phyloP scores from a whole-genome alignment of 2,113 vertebrate species.

The Numenius arquata region DNA sequence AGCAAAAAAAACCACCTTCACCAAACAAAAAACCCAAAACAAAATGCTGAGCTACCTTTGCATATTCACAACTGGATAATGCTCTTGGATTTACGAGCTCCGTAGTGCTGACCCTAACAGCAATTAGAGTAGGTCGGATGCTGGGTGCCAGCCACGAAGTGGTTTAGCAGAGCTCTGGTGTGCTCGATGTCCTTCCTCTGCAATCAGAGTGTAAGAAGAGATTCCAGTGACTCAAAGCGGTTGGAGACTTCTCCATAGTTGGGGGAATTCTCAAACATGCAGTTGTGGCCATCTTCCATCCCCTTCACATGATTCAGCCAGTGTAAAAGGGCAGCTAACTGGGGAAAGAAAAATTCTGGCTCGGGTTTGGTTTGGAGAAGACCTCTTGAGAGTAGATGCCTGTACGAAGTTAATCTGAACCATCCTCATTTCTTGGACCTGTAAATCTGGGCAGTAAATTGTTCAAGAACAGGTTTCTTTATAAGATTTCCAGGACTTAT shows the following conservation, averaged over 20 bases:
- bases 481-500: constrained; percentile 36
- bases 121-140: neutral
- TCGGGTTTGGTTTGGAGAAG: neutral
- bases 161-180: neutral
- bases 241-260: neutral
- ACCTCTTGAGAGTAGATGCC: neutral
- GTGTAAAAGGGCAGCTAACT: neutral
- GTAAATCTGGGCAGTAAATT: constrained; percentile 38
- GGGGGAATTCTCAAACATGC: neutral
- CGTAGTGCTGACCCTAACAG: neutral
- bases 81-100: neutral
- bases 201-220: neutral
- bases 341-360: neutral
- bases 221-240: neutral
- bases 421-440: constrained; percentile 56
- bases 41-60: neutral
- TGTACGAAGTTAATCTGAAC: constrained; percentile 51
- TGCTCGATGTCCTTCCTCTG: neutral
- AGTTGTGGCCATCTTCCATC: constrained; percentile 1
- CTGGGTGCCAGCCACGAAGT: neutral
- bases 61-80: neutral
- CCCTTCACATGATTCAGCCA: neutral
- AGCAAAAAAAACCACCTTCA: neutral
- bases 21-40: neutral
- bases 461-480: constrained; percentile 47